Evolutionary conservation across 2,888 invertebrate species (phyloP).

Genomic region (Ganaspis brasiliensis): DNA sequence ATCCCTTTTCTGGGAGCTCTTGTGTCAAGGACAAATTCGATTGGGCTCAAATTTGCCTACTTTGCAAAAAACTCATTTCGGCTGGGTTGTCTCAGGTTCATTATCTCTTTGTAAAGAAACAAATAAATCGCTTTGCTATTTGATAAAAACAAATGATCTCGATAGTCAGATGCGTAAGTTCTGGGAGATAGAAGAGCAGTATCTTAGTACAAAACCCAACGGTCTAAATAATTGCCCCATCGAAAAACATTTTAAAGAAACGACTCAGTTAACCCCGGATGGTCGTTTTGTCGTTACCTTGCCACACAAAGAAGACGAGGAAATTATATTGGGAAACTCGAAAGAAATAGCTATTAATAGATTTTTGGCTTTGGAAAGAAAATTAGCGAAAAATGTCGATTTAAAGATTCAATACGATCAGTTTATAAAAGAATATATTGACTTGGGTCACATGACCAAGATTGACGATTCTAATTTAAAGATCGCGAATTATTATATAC

Average conservation of each 20-base stretch:
- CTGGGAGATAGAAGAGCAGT: constrained; percentile 2
- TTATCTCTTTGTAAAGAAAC: not conserved
- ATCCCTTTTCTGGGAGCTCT: not conserved
- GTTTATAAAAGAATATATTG: constrained; percentile 32
- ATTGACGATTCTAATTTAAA: not conserved
- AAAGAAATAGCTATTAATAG: constrained; percentile 34
- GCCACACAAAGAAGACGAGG: not conserved
- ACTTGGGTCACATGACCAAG: constrained; percentile 22
- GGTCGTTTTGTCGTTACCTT: constrained; percentile 15
- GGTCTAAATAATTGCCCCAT: not conserved
- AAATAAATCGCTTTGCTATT: not conserved
- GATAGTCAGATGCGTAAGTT: not conserved
- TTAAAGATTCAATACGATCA: constrained; percentile 14
- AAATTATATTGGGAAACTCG: not conserved
- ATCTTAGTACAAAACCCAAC: not conserved
- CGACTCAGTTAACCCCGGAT: not conserved
- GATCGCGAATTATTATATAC: constrained; percentile 56
- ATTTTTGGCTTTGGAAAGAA: constrained; percentile 6
- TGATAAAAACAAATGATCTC: not conserved
- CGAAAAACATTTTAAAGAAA: not conserved
- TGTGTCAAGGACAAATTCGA: constrained; percentile 8
- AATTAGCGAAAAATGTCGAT: constrained; percentile 10
- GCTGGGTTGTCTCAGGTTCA: not conserved
- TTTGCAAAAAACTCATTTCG: constrained; percentile 6
- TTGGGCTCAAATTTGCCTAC: constrained; percentile 3